Percentiles rank a stretch among this genome's conserved stretches.
These are phyloP conservation scores for Motacilla alba DNA, from an alignment of 2,113 vertebrate species.

Conservation along the genomic window DNA sequence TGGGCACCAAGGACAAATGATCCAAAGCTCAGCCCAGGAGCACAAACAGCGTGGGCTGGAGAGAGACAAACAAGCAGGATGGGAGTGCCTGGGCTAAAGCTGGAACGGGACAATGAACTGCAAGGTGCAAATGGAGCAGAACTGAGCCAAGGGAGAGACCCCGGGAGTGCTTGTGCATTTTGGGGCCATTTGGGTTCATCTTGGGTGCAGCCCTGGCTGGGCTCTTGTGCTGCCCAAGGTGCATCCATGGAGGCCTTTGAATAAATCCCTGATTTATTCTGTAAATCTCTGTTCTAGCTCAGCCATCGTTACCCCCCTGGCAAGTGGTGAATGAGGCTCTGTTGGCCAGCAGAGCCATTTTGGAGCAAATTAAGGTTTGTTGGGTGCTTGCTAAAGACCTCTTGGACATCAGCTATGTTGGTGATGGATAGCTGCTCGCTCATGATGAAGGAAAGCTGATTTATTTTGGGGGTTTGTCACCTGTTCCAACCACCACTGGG, in stretches of 20 bases:
- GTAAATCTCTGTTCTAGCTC: accelerated
- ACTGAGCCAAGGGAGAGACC: background rate
- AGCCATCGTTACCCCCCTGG: accelerated
- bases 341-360: background rate
- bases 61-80: background rate
- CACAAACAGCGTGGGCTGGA: background rate
- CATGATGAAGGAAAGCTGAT: background rate
- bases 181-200: no score
- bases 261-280: background rate
- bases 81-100: background rate
- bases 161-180: no score
- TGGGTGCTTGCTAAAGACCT: background rate
- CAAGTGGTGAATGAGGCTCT: background rate
- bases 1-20: background rate
- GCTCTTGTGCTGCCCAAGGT: background rate
- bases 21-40: background rate
- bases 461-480: background rate
- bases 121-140: background rate
- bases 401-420: background rate
- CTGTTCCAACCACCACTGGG: background rate
- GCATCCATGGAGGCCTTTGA: background rate
- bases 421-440: accelerated
- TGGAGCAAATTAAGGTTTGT: background rate
- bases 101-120: background rate
- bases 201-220: background rate